A percentile compares a stretch with the other conserved stretches of the same genome.
Evolutionary conservation across 2,113 vertebrate genomes (phyloP).

Genomic region (Oncorhynchus gorbuscha): DNA sequence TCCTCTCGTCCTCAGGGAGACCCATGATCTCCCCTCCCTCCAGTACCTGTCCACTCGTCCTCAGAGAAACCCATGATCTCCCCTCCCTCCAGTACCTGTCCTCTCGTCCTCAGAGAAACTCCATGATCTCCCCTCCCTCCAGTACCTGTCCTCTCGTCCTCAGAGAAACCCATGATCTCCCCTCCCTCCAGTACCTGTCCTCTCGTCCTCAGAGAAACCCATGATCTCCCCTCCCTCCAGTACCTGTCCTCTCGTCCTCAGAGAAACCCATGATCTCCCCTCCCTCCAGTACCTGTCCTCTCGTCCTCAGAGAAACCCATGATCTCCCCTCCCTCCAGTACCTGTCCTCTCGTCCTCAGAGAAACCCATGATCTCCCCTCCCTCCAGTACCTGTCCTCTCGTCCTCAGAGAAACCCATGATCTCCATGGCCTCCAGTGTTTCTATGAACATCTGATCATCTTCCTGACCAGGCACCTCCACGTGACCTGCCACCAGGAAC

Average conservation of each 20-base stretch:
- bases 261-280: constrained; percentile 75
- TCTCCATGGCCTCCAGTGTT: constrained; percentile 91
- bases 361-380: not conserved
- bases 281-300: constrained; percentile 80
- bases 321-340: too few species aligned
- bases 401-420: constrained; percentile 93
- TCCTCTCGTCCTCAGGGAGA: constrained; percentile 87
- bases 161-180: too few species aligned
- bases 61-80: constrained; percentile 80
- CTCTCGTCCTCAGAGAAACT: constrained; percentile 69
- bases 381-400: constrained; percentile 79
- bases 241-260: constrained; percentile 86
- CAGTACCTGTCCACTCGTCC: constrained; percentile 61
- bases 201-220: constrained; percentile 78
- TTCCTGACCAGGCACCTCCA: constrained; percentile 87
- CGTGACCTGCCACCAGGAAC: constrained; percentile 83
- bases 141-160: too few species aligned
- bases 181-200: too few species aligned
- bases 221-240: not conserved
- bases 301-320: constrained; percentile 68
- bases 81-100: constrained; percentile 62
- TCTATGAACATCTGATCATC: constrained; percentile 90
- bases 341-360: too few species aligned
- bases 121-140: too few species aligned
- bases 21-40: constrained; percentile 88